Percentiles rank a stretch among this genome's conserved stretches.
Conservation (phyloP, 2,113 vertebrate genomes). For the Psittacus erithacus region DNA sequence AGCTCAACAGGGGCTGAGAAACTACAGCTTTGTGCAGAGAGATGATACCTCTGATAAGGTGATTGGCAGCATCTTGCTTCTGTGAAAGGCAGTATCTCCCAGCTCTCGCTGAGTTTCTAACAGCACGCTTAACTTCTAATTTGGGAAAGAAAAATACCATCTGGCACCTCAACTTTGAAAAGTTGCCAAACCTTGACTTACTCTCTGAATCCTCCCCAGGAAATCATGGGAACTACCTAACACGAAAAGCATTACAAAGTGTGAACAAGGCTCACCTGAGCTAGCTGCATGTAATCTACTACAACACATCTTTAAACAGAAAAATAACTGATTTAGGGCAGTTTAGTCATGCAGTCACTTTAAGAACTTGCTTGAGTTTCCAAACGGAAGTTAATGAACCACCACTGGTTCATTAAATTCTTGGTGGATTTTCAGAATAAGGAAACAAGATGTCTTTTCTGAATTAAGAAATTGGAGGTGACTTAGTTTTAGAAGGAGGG, state of each 20-base stretch:
- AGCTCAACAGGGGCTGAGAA: not conserved
- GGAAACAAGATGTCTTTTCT: not conserved
- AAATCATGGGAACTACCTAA: constrained; percentile 64
- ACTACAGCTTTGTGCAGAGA: not conserved
- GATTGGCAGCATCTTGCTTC: constrained; percentile 61
- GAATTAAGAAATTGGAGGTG: constrained; percentile 33
- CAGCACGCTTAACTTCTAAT: constrained; percentile 67
- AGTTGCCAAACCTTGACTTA: constrained; percentile 68
- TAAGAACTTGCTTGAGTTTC: not conserved
- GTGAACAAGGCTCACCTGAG: constrained; percentile 44
- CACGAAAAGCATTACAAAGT: constrained; percentile 55
- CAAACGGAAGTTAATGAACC: not conserved
- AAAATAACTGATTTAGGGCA: not conserved
- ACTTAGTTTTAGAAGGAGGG: constrained; percentile 5
- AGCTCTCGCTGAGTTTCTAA: constrained; percentile 63
- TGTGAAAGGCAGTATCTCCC: constrained; percentile 61
- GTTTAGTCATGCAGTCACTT: not conserved
- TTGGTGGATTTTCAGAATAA: not conserved
- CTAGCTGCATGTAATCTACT: constrained; percentile 21
- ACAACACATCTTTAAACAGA: constrained; percentile 1
- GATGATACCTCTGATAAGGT: constrained; percentile 44
- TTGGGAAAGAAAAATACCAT: constrained; percentile 72
- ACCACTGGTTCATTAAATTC: not conserved
- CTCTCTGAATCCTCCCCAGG: constrained; percentile 51
- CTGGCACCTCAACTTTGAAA: constrained; percentile 69